phyloP scores from a whole-genome alignment of 2,797 vertebrate genomes.

The Semotilus atromaculatus region DNA sequence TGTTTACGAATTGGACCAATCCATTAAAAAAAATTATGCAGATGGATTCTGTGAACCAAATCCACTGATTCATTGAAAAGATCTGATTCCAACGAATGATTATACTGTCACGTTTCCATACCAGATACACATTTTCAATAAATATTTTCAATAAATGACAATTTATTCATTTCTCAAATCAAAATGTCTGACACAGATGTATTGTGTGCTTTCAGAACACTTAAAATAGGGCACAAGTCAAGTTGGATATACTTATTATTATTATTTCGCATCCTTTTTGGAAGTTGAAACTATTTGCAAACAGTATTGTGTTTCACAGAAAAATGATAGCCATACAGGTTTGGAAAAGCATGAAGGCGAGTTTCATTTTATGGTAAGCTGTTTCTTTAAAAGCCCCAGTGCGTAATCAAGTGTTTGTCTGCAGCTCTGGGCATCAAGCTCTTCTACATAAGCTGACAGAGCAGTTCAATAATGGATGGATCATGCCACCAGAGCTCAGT shows the following conservation, averaged over 20 bases:
- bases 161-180: too few species aligned
- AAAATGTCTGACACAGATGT: background rate
- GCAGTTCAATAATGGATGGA: conserved; percentile 54
- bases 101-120: background rate
- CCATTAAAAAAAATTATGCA: background rate
- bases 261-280: background rate
- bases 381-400: background rate
- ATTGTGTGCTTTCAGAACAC: background rate
- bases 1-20: background rate
- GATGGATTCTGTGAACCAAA: background rate
- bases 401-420: background rate
- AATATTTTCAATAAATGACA: background rate
- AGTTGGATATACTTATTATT: background rate
- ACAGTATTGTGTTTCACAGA: background rate
- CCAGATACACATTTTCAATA: background rate
- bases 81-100: background rate
- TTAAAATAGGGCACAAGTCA: too few species aligned
- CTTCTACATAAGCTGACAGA: conserved; percentile 39
- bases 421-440: conserved; percentile 22
- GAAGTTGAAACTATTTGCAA: background rate
- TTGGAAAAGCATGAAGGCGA: background rate
- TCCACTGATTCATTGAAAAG: background rate
- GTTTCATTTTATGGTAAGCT: background rate
- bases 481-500: conserved; percentile 40
- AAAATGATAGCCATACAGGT: background rate